Evolutionary conservation across 2,113 vertebrate genomes (phyloP).

Genomic region (Potamarius usumacintae): DNA sequence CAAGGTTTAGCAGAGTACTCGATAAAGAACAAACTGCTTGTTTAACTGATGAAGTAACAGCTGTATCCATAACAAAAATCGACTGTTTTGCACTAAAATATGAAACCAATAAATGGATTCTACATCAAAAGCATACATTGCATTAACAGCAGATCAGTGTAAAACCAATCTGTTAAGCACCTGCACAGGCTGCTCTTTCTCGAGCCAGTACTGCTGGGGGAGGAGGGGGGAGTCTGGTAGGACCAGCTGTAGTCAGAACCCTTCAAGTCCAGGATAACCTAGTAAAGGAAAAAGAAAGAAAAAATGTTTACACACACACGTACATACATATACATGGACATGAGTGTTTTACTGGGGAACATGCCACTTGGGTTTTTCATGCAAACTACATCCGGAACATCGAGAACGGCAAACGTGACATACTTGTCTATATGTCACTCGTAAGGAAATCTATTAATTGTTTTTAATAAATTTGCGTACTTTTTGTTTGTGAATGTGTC

Average conservation of each 20-base stretch:
- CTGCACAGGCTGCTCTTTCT: conserved; percentile 99
- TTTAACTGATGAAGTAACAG: background rate
- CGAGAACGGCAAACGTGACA: no score
- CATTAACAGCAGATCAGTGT: background rate
- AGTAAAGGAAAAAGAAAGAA: conserved; percentile 22
- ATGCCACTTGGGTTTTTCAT: no score
- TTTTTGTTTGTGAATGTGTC: no score
- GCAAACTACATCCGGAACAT: no score
- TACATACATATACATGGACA: no score
- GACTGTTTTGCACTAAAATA: background rate
- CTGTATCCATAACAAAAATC: background rate
- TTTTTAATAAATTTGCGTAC: no score
- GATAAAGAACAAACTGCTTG: background rate
- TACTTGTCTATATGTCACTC: no score
- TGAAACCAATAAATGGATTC: background rate
- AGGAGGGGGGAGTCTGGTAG: conserved; percentile 95
- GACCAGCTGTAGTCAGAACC: conserved; percentile 97
- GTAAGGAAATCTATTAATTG: no score
- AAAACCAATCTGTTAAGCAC: conserved; percentile 60
- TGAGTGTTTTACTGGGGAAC: no score
- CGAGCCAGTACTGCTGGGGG: conserved; percentile 89
- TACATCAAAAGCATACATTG: background rate
- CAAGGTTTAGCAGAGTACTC: background rate
- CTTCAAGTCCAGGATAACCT: conserved; percentile 98
- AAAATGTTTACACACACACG: no score